These are phyloP conservation scores for Pelodiscus sinensis DNA, from an alignment of 2,113 vertebrate genomes.

Conservation along the genomic window DNA sequence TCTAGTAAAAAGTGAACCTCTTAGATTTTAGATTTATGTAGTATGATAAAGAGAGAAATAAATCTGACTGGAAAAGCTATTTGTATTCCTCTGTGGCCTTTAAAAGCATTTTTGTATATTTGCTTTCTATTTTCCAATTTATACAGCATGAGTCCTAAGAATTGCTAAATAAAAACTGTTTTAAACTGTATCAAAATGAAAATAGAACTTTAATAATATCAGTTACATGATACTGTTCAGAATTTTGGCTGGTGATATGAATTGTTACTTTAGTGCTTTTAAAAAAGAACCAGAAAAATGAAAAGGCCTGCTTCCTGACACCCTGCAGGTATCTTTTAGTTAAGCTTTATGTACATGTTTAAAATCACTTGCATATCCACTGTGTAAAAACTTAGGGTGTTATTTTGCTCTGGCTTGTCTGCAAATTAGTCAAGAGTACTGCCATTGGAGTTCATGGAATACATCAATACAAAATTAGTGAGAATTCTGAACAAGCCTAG, in stretches of 20 bases:
- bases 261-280: not conserved
- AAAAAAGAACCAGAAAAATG: constrained; percentile 13
- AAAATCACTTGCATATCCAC: constrained; percentile 1
- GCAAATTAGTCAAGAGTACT: not conserved
- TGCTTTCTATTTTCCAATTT: not conserved
- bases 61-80: not conserved
- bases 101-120: not conserved
- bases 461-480: not conserved
- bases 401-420: not conserved
- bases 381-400: constrained; percentile 12
- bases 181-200: constrained; percentile 17
- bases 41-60: constrained; percentile 5
- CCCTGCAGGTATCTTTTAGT: not conserved
- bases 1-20: not conserved
- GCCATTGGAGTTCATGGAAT: not conserved
- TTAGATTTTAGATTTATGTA: constrained; percentile 9
- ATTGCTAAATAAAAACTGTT: constrained; percentile 45
- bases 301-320: not conserved
- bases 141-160: constrained; percentile 25
- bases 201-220: constrained; percentile 42
- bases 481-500: not conserved
- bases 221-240: not conserved
- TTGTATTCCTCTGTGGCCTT: not conserved
- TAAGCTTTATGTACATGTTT: constrained; percentile 25
- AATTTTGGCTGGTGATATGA: constrained; percentile 20